Base-by-base conservation (phyloP, 2,888 invertebrate genomes). In the Xylota sylvarum region DNA sequence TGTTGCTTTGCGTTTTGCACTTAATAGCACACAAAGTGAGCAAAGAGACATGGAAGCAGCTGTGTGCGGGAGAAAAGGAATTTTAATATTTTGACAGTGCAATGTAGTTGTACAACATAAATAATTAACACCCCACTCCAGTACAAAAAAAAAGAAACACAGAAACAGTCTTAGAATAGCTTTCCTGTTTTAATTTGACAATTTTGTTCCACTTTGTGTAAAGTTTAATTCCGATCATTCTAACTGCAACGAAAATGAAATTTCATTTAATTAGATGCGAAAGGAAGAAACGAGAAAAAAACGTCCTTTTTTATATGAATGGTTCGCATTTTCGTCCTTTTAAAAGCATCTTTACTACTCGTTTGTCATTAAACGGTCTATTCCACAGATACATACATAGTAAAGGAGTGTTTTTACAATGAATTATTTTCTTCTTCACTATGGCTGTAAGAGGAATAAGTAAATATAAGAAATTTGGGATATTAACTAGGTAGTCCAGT, bases 101-200 rank as follows among this genome's bases (percentile, higher is more conserved):
- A 56, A 23, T 46, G 76, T 32, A 32, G 32, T 43, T 30, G 65
- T 35, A 56, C 23, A 48, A 48, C 35, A 67, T 76, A 58, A 76
- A 76, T 67, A 76, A 76, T 76, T 67, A 67, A 58, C 48, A 58
- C 76, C 65, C 35, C 32, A 32, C 23, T 23, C 23, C 2, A 23
- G 23, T n/a, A n/a, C n/a, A n/a, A n/a, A n/a, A n/a, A n/a, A n/a
- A 56, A 52, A 35, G 23, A 56, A 40, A 48, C 48, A 67, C 40
- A 17, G 27, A 32, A n/a, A 14, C 43, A 14, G 6, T 43, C 14
- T 46, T 35, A 14, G 46, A 60, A 60, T 27, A 5, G 40, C 7
- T 50, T 48, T 48, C 72, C 12, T 50, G 27, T 56, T 43, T 14
- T 43, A 43, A n/a, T 43, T 43, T 43, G 12, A n/a, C 12, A n/a